Evolutionary conservation across 2,797 vertebrate species (phyloP).

Genomic region (Sparidentex hasta): DNA sequence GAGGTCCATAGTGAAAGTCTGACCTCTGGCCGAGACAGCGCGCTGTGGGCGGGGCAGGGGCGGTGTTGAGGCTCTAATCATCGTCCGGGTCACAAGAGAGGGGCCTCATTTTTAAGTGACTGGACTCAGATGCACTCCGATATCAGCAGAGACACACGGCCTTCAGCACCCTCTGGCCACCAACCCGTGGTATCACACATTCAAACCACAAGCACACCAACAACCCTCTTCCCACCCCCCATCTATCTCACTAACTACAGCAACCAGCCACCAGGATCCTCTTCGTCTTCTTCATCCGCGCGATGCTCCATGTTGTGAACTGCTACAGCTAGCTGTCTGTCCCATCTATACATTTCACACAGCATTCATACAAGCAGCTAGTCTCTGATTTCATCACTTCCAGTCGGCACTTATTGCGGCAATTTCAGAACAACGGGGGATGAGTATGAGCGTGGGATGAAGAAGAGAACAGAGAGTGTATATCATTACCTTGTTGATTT

Average conservation of each 20-base stretch:
- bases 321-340: conserved; percentile 21
- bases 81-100: conserved; percentile 81
- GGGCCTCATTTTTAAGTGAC: conserved; percentile 83
- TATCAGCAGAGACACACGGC: conserved; percentile 87
- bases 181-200: conserved; percentile 75
- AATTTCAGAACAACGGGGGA: neutral
- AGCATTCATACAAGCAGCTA: conserved; percentile 76
- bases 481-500: conserved; percentile 98
- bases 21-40: conserved; percentile 85
- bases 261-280: conserved; percentile 18
- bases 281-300: conserved; percentile 56
- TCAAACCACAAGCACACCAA: conserved; percentile 28
- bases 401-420: conserved; percentile 62
- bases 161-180: conserved; percentile 87
- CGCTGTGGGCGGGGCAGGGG: conserved; percentile 80
- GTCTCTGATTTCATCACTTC: conserved; percentile 94
- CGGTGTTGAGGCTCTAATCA: conserved; percentile 92
- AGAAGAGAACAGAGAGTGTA: neutral
- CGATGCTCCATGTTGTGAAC: conserved; percentile 25
- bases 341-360: conserved; percentile 40
- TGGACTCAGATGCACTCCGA: conserved; percentile 97
- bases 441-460: neutral
- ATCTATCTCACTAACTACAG: conserved; percentile 17
- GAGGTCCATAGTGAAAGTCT: conserved; percentile 59
- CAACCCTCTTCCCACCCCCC: neutral